phyloP scores from a whole-genome alignment of 2,113 vertebrate genomes.

The Bos indicus region DNA sequence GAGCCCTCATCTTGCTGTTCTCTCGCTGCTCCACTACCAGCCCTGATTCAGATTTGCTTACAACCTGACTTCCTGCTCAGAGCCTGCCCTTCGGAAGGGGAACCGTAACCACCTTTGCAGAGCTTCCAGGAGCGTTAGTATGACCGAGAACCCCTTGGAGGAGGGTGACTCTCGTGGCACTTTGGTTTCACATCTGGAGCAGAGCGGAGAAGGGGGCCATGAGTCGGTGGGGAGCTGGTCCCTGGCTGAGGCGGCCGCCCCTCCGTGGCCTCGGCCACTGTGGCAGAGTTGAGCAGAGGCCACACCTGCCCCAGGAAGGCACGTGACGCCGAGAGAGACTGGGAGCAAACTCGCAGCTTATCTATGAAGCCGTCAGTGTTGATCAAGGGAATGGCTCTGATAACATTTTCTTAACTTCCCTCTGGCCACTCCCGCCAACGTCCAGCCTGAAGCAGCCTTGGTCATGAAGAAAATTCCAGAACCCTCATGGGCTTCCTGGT shows the following conservation, averaged over 20 bases:
- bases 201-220: background rate
- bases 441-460: background rate
- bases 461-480: constrained; percentile 2
- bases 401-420: constrained; percentile 48
- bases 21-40: background rate
- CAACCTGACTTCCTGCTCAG: background rate
- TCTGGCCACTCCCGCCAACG: constrained; percentile 57
- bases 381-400: constrained; percentile 75
- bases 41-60: no score
- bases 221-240: background rate
- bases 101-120: background rate
- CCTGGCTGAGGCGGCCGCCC: background rate
- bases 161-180: background rate
- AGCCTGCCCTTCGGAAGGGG: background rate
- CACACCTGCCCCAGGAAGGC: background rate
- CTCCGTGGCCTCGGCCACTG: background rate
- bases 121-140: background rate
- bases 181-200: background rate
- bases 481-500: background rate
- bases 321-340: background rate
- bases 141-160: background rate
- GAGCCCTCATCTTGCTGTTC: background rate
- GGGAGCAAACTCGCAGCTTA: background rate
- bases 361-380: constrained; percentile 72
- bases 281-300: constrained; percentile 43